Evolutionary conservation across 2,888 invertebrate genomes (phyloP), one percentile per base, ranked within the genome.

Genomic region (Chydorus sphaericus): DNA sequence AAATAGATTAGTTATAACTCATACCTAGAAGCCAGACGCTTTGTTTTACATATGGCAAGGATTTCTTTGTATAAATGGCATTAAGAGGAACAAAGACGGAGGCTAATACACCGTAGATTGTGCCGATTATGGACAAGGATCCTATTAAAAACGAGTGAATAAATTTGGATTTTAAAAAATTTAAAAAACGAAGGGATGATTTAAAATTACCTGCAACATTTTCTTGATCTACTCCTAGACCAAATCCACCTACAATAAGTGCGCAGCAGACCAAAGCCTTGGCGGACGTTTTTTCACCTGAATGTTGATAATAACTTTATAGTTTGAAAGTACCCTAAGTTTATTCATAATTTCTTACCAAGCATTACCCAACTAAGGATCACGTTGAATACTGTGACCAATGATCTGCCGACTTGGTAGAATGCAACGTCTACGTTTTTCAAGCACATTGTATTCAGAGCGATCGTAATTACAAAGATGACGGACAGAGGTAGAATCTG

Each of bases 201-300:
- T 11, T 23, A 11, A 10, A 55, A 58, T 66, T 72, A 85, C 88
- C 92, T 65, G 84, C 74, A 18, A 85, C 71, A 65, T 82, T 85
- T 72, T 98, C 98, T 72, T 99, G 94, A 70, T 97, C 92, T 0
- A 98, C 90, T 1, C 98, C 98, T 37, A 98, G 73, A 68, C 85
- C 83, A 71, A 97, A 97, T 53, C 98, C 98, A 61, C 78, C 76
- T 55, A 97, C 82, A 60, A 99, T 97, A 48, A 88, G 72, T 1
- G 71, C 76, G 71, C 98, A 98, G 68, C 93, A 97, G 4, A 78
- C 65, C 23, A 96, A 74, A 59, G 92, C 89, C 64, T 77, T 77
- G 1, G 72, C 67, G 2, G 96, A 94, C 0, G 96, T 96, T 55
- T 74, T 80, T 69, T 94, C 86, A 28, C 83, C 73, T 73, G 62